Base-by-base conservation (phyloP, 2,113 vertebrate species). In the human region DNA sequence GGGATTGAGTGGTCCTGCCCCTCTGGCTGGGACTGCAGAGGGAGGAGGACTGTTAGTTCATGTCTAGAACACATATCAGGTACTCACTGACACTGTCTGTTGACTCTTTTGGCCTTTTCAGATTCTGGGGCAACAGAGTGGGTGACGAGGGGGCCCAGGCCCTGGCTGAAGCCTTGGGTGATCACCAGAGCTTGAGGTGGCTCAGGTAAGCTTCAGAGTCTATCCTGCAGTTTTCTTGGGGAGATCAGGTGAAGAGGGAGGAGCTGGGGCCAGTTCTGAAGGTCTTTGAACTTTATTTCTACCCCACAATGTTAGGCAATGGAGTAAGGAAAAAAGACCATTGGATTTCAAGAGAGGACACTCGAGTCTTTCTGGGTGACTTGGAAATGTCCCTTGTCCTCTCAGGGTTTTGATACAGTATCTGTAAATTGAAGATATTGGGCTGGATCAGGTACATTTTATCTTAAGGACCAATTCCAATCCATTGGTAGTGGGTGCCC, bases 61-160 rank as follows among this genome's bases (percentile, higher is more conserved):
- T 7, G 23, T 61, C 66, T 78, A n/a, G n/a, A 59, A 20, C 1
- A 30, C 3, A 9, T 4, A 6, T 52, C 23, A 16, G 30, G 11
- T 1, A 16, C 59, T 85, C 87, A n/a, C 73, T 23, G 43, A 80
- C 61, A 7, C 38, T 43, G 0, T 38, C 55, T 79, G 87, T 97
- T 61, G 12, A 14, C 23, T 70, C 8, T 89, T 16, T 80, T 94
- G 78, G 40, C 73, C 27, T 97, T 94, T 59, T 30, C 91, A 99
- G 99, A 96, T 98, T 99, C 87, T 99, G 99, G 99, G 99, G 99
- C 76, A 99, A 99, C 97, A 98, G 95, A 43, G 98, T 99, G 76
- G 98, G 99, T 25, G 99, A 99, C 70, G 66, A 89, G 59, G 99
- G 99, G 14, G 98, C 99, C 52, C 98, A 98, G 92, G 99, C 99